Conservation (phyloP, 2,888 invertebrate genomes). For the Mesorhabditis belari region DNA sequence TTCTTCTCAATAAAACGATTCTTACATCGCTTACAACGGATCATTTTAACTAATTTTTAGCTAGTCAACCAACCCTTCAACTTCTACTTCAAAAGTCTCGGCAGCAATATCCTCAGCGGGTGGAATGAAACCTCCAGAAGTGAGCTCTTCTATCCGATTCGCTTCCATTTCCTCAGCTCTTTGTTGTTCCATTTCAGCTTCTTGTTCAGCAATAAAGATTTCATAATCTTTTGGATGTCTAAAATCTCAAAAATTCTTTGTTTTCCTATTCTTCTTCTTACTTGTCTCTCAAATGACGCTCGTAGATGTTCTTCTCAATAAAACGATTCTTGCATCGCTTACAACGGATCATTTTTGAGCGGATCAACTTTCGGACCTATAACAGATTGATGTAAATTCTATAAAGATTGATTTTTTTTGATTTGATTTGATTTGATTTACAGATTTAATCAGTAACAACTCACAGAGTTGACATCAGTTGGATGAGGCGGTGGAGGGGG, state of each 20-base stretch:
- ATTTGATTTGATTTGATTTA: constrained; percentile 46
- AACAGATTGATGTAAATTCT: too few relatives aligned
- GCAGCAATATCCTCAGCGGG: constrained; percentile 45
- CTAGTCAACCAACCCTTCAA: constrained; percentile 11
- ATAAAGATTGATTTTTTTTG: too few relatives aligned
- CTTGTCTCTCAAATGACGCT: constrained; percentile 45
- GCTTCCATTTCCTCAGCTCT: constrained; percentile 44
- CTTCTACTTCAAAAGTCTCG: constrained; percentile 8
- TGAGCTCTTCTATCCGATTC: constrained; percentile 46
- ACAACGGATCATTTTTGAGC: constrained; percentile 16
- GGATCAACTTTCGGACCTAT: not conserved
- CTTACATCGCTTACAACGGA: constrained; percentile 44
- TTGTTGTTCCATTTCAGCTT: constrained; percentile 12
- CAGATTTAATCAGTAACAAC: constrained; percentile 40
- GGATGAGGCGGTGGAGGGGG: constrained; percentile 30
- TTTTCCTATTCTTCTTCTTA: not conserved
- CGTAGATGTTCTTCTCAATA: constrained; percentile 47
- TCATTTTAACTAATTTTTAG: constrained; percentile 7
- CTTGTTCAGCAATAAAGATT: constrained; percentile 47
- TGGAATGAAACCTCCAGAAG: constrained; percentile 52
- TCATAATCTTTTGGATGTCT: constrained; percentile 45
- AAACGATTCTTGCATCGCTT: constrained; percentile 51
- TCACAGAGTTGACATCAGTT: constrained; percentile 41
- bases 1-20: constrained; percentile 51
- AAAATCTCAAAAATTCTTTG: not conserved